A percentile compares a stretch with the other conserved stretches of the same genome.
Conservation (phyloP, 2,797 vertebrate species). For the Diglossa cyanea region DNA sequence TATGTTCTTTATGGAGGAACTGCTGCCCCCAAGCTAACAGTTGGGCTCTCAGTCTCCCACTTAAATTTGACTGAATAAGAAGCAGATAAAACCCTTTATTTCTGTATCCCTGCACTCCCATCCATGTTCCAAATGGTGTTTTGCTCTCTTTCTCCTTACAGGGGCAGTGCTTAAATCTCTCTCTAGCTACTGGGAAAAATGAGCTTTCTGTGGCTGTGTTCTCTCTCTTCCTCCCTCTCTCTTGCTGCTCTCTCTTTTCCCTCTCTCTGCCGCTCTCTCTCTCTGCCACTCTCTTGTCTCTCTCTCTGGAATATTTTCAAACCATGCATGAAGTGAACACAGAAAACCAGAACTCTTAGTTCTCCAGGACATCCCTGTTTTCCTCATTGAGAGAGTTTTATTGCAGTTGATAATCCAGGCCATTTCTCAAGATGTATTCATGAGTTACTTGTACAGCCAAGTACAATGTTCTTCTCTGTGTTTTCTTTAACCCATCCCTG, state of each 20-base stretch:
- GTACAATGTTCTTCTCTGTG: constrained; percentile 55
- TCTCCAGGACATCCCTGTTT: constrained; percentile 59
- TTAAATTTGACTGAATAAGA: not conserved
- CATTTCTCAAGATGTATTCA: constrained; percentile 51
- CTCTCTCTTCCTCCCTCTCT: not conserved
- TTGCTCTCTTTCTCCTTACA: not conserved
- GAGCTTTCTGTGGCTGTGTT: not conserved
- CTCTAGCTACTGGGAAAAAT: not conserved
- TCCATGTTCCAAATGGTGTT: not conserved
- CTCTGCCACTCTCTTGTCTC: not conserved
- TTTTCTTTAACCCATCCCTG: constrained; percentile 65
- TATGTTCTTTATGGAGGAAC: not conserved
- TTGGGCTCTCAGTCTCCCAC: not conserved
- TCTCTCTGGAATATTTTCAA: not conserved
- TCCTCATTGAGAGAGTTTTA: constrained; percentile 59
- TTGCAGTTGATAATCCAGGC: constrained; percentile 62
- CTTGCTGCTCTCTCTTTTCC: not conserved
- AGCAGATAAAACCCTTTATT: not conserved
- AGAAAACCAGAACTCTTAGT: not conserved
- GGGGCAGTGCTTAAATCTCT: not conserved
- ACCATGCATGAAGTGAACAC: not conserved
- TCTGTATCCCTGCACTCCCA: not conserved
- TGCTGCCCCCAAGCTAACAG: not conserved
- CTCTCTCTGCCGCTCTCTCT: not conserved
- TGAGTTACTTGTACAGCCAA: constrained; percentile 56